phyloP scores from a whole-genome alignment of 2,113 vertebrate genomes.

The Dromas ardeola region DNA sequence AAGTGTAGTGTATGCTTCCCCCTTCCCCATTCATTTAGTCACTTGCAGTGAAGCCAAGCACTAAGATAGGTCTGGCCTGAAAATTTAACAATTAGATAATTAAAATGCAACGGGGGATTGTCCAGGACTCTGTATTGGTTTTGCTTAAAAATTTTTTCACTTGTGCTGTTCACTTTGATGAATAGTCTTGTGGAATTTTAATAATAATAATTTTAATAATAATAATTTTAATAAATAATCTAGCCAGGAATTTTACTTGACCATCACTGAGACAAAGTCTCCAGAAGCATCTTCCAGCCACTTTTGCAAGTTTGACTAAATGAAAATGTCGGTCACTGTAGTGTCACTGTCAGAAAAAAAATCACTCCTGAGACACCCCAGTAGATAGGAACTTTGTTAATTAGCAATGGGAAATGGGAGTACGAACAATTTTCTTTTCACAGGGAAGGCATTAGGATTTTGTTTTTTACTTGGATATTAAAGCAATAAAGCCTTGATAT shows the following conservation, averaged over 20 bases:
- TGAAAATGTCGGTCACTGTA: background rate
- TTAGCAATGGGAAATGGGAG: slow-evolving; percentile 50
- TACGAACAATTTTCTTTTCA: slow-evolving; percentile 52
- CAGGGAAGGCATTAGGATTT: slow-evolving; percentile 2
- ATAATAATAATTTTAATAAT: no score
- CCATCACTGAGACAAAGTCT: background rate
- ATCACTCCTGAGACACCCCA: background rate
- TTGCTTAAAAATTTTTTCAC: background rate
- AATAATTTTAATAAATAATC: no score
- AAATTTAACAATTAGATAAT: background rate
- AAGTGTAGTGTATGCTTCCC: background rate
- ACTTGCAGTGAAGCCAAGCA: background rate
- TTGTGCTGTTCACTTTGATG: background rate
- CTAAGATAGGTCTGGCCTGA: background rate
- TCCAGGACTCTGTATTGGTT: background rate
- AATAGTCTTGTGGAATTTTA: background rate
- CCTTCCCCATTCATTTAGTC: background rate
- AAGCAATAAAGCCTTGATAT: slow-evolving; percentile 49
- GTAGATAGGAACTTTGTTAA: background rate
- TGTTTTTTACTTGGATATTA: slow-evolving; percentile 34
- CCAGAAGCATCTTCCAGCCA: background rate
- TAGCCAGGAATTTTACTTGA: background rate
- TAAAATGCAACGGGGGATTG: background rate
- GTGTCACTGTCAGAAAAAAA: background rate
- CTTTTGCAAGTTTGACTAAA: background rate